A percentile compares a stretch with the other conserved stretches of the same genome.
phyloP scores from a whole-genome alignment of 2,797 vertebrate genomes.

The Antennarius maculatus region DNA sequence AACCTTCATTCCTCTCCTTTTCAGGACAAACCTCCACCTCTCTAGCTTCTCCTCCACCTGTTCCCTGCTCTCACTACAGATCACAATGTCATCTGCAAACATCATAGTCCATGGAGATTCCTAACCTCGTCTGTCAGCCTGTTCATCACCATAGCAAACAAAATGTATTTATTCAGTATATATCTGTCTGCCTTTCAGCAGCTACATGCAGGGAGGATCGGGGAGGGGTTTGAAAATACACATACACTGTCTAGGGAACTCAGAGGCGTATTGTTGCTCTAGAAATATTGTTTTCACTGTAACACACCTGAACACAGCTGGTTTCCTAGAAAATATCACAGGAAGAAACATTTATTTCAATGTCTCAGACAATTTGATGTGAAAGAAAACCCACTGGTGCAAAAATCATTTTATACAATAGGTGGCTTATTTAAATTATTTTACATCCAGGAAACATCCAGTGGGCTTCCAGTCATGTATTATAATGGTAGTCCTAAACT shows the following conservation, averaged over 20 bases:
- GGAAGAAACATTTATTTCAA: not conserved
- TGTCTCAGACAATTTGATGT: not conserved
- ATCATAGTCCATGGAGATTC: too few relatives aligned
- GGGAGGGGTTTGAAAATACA: not conserved
- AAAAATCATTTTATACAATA: not conserved
- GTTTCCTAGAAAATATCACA: not conserved
- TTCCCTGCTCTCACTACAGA: too few relatives aligned
- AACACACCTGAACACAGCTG: not conserved
- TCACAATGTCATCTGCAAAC: too few relatives aligned
- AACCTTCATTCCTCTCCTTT: too few relatives aligned
- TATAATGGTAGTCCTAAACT: not conserved
- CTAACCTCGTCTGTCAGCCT: too few relatives aligned
- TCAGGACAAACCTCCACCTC: too few relatives aligned
- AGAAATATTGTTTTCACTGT: not conserved
- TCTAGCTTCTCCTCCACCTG: too few relatives aligned
- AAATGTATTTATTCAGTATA: not conserved
- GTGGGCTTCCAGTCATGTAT: not conserved
- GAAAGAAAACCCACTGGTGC: not conserved
- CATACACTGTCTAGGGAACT: not conserved
- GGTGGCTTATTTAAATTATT: not conserved
- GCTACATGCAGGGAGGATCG: too few relatives aligned
- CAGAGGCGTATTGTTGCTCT: not conserved
- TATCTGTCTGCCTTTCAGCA: not conserved
- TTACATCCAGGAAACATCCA: not conserved
- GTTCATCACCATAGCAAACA: too few relatives aligned